Evolutionary conservation across 1,140 invertebrate species (phyloP), one percentile per base, ranked within the genome.

Genomic region (Caenorhabditis latens): DNA sequence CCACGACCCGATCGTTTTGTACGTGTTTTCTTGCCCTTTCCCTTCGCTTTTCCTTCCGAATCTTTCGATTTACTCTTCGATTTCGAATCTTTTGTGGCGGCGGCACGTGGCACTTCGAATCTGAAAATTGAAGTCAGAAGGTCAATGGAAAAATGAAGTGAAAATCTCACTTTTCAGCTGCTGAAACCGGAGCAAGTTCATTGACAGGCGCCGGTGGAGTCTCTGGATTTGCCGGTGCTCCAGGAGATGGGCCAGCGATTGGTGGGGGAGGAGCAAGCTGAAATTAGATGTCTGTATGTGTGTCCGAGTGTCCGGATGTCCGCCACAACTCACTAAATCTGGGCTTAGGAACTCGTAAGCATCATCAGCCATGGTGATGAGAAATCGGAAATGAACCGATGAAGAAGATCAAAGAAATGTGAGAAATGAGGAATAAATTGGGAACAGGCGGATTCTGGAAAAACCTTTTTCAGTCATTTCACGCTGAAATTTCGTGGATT

Each of bases 301-400:
- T 32, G 32, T 32, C 32, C 32, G 32, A 32, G 32, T 32, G 32
- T 2, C 32, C 32, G 32, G 32, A 32, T 32, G 32, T 32, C 32
- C 32, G 32, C 32, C 32, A 32, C 32, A 32, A 32, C 71, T 79
- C 19, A 79, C 71, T 50, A 79, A 79, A 79, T 79, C 71, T 50
- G 71, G 71, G 40, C 46, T 24, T 24, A 79, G 46, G 42, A 79
- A 79, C 71, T 79, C 71, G 71, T 79, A 79, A 50, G 71, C 71
- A 50, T 79, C 71, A 50, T 79, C 71, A 50, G 19, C 71, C 71
- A 79, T 79, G 46, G 71, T 79, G 7, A 19, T 79, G 71, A 50
- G 21, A 79, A 50, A 79, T 79, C 46, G 71, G 71, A 16, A 53
- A 50, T 71, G 46, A 50, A 79, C 46, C 46, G 71, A 24, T 14